Evolutionary conservation across 2,797 vertebrate genomes (phyloP).

Genomic region (Anolis apletophallus): DNA sequence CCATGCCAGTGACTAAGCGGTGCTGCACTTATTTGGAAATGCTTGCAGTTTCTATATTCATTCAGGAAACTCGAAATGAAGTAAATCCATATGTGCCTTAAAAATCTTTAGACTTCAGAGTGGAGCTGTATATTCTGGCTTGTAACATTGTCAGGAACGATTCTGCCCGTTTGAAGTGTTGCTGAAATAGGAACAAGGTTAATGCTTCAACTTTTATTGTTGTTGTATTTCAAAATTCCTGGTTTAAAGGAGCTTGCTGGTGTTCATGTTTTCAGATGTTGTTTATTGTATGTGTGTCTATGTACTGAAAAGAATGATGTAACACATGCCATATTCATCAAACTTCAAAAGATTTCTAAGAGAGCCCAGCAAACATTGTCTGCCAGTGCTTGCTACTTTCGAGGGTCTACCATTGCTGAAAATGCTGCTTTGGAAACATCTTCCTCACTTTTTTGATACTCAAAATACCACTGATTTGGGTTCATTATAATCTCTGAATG

Average conservation of each 20-base stretch:
- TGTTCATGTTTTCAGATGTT: neutral
- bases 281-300: neutral
- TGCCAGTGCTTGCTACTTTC: neutral
- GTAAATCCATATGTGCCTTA: conserved; percentile 81
- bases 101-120: conserved; percentile 65
- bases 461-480: neutral
- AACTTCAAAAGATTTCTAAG: neutral
- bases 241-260: neutral
- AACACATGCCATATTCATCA: neutral
- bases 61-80: conserved; percentile 80
- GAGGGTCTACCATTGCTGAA: neutral
- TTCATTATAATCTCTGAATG: neutral
- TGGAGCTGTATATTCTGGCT: conserved; percentile 68
- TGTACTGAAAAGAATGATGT: neutral
- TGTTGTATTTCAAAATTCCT: conserved; percentile 18
- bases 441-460: neutral
- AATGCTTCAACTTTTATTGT: conserved; percentile 43
- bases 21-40: conserved; percentile 72
- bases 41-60: conserved; percentile 66
- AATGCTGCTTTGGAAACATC: neutral
- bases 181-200: conserved; percentile 64
- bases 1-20: conserved; percentile 74
- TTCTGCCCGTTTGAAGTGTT: conserved; percentile 72
- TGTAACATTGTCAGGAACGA: conserved; percentile 59
- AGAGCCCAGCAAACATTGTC: neutral